These are phyloP conservation scores for Distichodus sexfasciatus DNA, from an alignment of 2,797 vertebrate genomes.

Conservation along the genomic window DNA sequence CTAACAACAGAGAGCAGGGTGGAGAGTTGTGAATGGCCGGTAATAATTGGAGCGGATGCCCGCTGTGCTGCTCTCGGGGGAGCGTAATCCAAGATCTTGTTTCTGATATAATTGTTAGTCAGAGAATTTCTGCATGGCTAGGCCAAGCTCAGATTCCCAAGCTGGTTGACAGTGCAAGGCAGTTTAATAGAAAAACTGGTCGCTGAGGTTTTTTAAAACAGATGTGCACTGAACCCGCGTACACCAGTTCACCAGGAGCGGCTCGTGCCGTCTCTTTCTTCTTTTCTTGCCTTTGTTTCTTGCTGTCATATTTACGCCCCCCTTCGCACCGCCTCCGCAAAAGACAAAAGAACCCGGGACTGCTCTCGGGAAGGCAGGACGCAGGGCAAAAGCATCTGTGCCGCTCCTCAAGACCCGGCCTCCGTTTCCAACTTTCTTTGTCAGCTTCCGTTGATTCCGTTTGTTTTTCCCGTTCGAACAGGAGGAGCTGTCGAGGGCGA, in stretches of 20 bases:
- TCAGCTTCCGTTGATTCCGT: conserved; percentile 75
- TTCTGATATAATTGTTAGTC: conserved; percentile 90
- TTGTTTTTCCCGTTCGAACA: conserved; percentile 82
- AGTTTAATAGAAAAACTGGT: conserved; percentile 86
- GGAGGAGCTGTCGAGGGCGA: conserved; percentile 82
- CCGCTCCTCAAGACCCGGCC: conserved; percentile 59
- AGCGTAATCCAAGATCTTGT: conserved; percentile 84
- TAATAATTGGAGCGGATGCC: conserved; percentile 84
- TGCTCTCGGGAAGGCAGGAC: conserved; percentile 19
- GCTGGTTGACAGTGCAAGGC: conserved; percentile 84
- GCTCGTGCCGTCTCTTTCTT: conserved; percentile 61
- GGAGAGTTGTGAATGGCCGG: conserved; percentile 82
- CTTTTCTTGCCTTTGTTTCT: conserved; percentile 46
- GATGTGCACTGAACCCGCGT: conserved; percentile 77
- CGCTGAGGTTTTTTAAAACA: conserved; percentile 79
- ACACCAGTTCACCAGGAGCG: conserved; percentile 71
- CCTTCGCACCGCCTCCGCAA: background rate
- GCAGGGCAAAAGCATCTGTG: background rate
- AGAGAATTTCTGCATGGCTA: conserved; percentile 85
- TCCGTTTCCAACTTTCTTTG: conserved; percentile 71
- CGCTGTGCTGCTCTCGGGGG: conserved; percentile 76
- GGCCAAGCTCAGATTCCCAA: conserved; percentile 80
- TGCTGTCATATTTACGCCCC: background rate
- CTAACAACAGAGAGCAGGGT: conserved; percentile 80
- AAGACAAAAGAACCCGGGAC: conserved; percentile 17